phyloP scores from a whole-genome alignment of 2,888 invertebrate genomes.

The Arctia plantaginis region DNA sequence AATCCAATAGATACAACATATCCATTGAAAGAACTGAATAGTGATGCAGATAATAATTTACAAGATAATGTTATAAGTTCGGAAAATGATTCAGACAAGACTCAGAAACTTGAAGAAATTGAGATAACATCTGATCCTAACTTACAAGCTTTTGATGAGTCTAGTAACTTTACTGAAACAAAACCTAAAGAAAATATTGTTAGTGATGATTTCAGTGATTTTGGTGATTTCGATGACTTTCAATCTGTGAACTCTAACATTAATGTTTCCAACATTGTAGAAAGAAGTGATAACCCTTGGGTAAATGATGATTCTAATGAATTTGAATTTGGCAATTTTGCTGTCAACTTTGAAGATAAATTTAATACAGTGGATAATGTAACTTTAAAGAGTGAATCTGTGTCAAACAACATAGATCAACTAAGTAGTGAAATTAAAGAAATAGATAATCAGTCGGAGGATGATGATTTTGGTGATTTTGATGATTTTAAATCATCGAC shows the following conservation, averaged over 20 bases:
- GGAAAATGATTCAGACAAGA: constrained; percentile 14
- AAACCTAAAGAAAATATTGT: constrained; percentile 31
- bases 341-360: constrained; percentile 70
- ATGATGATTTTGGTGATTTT: constrained; percentile 87
- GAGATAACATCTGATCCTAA: neutral
- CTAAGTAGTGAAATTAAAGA: constrained; percentile 38
- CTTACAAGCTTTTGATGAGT: constrained; percentile 17
- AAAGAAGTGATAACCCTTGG: constrained; percentile 75
- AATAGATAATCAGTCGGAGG: constrained; percentile 51
- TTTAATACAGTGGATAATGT: neutral
- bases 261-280: constrained; percentile 52
- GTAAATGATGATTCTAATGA: constrained; percentile 58
- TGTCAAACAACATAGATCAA: constrained; percentile 23
- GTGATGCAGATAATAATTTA: constrained; percentile 15
- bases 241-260: constrained; percentile 67
- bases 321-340: constrained; percentile 71
- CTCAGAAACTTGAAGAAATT: constrained; percentile 18
- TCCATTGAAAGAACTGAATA: constrained; percentile 33
- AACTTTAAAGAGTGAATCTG: constrained; percentile 20
- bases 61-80: constrained; percentile 5
- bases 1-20: constrained; percentile 40
- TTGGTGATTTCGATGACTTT: constrained; percentile 86
- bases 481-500: constrained; percentile 80
- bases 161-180: constrained; percentile 16
- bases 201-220: constrained; percentile 83